These are phyloP conservation scores for Phytoseiulus persimilis DNA, from an alignment of 2,888 invertebrate species.

Conservation along the genomic window DNA sequence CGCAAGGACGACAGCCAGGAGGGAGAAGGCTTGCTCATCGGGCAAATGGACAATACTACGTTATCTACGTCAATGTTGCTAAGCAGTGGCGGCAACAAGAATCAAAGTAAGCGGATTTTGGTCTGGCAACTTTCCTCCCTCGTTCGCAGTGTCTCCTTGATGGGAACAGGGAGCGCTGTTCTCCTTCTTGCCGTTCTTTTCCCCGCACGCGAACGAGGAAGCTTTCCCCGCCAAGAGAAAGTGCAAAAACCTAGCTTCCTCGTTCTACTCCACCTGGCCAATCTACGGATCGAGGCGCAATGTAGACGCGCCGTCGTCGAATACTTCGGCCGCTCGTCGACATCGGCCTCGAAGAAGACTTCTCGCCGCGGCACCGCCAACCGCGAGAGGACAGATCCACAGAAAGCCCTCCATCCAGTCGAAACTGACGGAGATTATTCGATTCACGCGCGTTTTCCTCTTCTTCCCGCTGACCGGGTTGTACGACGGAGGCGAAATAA, in stretches of 20 bases:
- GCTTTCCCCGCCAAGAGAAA: background rate
- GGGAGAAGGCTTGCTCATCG: background rate
- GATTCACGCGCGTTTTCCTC: background rate
- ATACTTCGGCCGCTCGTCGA: background rate
- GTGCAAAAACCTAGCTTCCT: no score
- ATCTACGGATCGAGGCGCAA: background rate
- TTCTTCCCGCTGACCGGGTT: background rate
- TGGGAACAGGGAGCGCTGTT: background rate
- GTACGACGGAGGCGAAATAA: no score
- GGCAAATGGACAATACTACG: conserved; percentile 5
- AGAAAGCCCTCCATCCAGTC: background rate
- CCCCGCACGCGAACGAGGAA: background rate
- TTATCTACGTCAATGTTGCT: conserved; percentile 5
- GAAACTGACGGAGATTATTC: background rate
- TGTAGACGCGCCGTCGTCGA: background rate
- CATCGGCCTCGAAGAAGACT: background rate
- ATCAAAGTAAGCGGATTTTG: background rate
- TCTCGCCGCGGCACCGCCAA: background rate
- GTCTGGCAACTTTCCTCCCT: background rate
- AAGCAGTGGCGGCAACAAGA: background rate
- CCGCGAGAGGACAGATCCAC: background rate
- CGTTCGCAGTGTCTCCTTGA: background rate
- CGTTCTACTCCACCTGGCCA: background rate
- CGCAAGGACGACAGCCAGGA: background rate
- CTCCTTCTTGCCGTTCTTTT: background rate